Evolutionary conservation across 2,113 vertebrate species (phyloP), one percentile per base, ranked within the genome.

Genomic region (Epinephelus fuscoguttatus): DNA sequence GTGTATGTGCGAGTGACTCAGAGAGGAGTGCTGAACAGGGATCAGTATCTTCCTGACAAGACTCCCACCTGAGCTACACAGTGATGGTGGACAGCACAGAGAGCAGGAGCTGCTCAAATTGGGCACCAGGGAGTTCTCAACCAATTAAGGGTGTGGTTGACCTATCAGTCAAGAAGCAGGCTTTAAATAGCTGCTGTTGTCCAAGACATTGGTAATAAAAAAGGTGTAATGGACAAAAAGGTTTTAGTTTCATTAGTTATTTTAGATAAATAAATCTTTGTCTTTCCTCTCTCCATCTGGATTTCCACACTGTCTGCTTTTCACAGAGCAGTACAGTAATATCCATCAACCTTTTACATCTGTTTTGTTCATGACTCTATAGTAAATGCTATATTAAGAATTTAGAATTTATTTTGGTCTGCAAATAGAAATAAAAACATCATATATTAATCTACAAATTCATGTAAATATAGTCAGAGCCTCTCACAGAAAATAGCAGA

Each of bases 61-160:
- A 60, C 78, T 86, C 73, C 78, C 67, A 67, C 62, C 69, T 68
- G 79, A 70, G 49, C 70, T 76, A 19, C 70, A 64, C 66, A 55
- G 5, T 2, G 17, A 27, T n/a, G 59, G 52, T 18, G 30, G 76
- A 86, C 68, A 68, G 64, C 33, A 42, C 42, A 78, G 12, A 75
- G 57, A 73, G 75, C 59, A 59, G 50, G 53, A 76, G 57, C 1
- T 19, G 53, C 61, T 78, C 79, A 88, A 88, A 92, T 92, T 92
- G 78, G 89, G 30, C 88, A 61, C 81, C 7, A 4, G 86, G 83
- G 88, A 84, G 30, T 62, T 84, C 61, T 76, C 40, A 27, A 57
- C 87, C 82, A 92, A 74, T 91, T 86, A 84, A 85, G 70, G 90
- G 89, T 85, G 84, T 89, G 88, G 82, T 76, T 88, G 82, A 74